These are phyloP conservation scores for Poeciliopsis turneri DNA, from an alignment of 2,797 vertebrate species.

Conservation along the genomic window DNA sequence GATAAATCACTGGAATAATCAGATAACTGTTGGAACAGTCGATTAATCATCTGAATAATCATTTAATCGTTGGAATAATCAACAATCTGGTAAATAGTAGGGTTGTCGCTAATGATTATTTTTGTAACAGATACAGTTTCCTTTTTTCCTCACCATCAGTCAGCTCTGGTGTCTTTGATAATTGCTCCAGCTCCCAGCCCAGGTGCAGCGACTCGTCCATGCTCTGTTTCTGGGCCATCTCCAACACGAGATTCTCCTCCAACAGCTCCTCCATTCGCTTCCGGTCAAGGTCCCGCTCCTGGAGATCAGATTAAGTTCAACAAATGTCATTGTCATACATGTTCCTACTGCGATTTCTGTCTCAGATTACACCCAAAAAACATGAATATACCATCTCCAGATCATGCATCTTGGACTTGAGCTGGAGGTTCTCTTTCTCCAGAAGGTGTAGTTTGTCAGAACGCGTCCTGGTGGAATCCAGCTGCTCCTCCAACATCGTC, in stretches of 20 bases:
- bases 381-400: constrained; percentile 91
- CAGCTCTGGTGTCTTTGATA: constrained; percentile 92
- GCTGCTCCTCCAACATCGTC: constrained; percentile 95
- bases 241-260: constrained; percentile 96
- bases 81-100: no score
- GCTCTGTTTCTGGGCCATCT: constrained; percentile 99
- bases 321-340: no score
- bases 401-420: constrained; percentile 96
- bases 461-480: constrained; percentile 88
- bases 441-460: constrained; percentile 96
- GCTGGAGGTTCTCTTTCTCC: constrained; percentile 95
- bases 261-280: constrained; percentile 95
- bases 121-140: accelerated
- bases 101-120: no score
- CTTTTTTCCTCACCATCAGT: constrained; percentile 83
- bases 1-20: no score
- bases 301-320: constrained; percentile 7
- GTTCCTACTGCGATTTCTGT: neutral
- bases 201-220: constrained; percentile 98
- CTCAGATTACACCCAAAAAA: neutral
- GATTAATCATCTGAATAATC: no score
- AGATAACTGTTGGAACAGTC: no score
- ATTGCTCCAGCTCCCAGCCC: constrained; percentile 97
- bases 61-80: no score
- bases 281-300: constrained; percentile 95